Conservation (phyloP, 2,113 vertebrate genomes). For the Gracilinanus agilis region DNA sequence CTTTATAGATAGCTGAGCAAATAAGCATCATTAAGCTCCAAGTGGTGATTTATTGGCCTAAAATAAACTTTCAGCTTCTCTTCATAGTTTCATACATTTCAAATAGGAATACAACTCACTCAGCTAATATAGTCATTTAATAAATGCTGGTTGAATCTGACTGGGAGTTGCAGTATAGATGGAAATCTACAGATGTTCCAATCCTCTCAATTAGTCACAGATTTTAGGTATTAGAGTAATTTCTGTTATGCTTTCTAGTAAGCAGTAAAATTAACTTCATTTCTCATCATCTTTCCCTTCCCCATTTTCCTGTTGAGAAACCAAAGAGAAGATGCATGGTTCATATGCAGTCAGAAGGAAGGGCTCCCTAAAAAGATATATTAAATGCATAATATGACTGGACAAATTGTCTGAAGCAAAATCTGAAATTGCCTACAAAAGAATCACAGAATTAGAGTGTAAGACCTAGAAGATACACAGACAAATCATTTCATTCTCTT, state of each 20-base stretch:
- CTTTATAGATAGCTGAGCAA: neutral
- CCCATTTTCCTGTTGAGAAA: neutral
- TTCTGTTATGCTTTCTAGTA: too few species aligned
- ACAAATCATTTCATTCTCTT: neutral
- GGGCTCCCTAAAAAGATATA: neutral
- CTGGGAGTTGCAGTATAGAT: neutral
- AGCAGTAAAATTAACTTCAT: neutral
- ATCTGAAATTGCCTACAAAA: neutral
- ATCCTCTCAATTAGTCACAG: neutral
- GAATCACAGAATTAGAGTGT: neutral
- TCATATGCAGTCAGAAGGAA: neutral
- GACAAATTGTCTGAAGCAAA: neutral
- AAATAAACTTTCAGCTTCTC: neutral
- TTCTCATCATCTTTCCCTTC: neutral
- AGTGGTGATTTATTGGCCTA: neutral
- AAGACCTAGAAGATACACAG: neutral
- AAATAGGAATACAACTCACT: neutral
- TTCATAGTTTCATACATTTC: neutral
- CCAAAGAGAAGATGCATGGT: neutral
- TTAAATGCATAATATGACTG: neutral
- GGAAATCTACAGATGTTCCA: neutral
- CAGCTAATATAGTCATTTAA: neutral
- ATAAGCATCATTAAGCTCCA: neutral
- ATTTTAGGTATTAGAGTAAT: neutral
- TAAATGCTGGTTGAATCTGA: neutral